Base-by-base conservation (phyloP, 37 sponge, comb jelly and placozoan species). In the Axinella damicornis region DNA sequence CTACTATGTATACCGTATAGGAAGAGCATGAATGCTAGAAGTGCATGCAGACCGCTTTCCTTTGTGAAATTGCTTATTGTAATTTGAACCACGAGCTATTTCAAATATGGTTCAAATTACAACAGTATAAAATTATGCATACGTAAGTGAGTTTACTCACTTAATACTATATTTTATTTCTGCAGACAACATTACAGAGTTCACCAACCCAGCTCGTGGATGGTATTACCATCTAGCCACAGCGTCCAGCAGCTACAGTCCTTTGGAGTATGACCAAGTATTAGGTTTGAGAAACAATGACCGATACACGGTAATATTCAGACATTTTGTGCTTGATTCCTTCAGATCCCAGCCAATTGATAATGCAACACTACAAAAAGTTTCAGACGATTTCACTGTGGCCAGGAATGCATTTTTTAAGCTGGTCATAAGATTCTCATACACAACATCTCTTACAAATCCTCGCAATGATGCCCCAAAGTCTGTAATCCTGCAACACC, bases 381-480 rank as follows among this genome's bases (percentile, higher is more conserved):
- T 71, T 20, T 32, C 72, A 37, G n/a, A 14, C 36, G 72, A 71
- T 22, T 71, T 71, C 36, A 25, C 14, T 71, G 46, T 71, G n/a
- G 46, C 46, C 17, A 35, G 72, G 15, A 19, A 21, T 16, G 72
- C 72, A 37, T 36, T 18, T 19, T 36, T 71, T 38, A 71, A 71
- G 46, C 41, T 71, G 21, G 46, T 71, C 13, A 36, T 71, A 41
- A 32, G 72, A 71, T 71, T 71, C 36, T 32, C 46, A 19, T 71
- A 71, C 46, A 71, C 72, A 16, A 36, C 32, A 41, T 20, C n/a
- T 0, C n/a, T 71, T 1, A 32, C 72, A 2, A 24, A 35, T 41
- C 72, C 72, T 37, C 39, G 72, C 25, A 36, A 36, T 34, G 72
- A 71, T 71, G 72, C 72, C 5, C 46, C 72, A 41, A 71, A 71